Conservation (phyloP, 2,113 vertebrate genomes). For the Oncorhynchus mykiss region DNA sequence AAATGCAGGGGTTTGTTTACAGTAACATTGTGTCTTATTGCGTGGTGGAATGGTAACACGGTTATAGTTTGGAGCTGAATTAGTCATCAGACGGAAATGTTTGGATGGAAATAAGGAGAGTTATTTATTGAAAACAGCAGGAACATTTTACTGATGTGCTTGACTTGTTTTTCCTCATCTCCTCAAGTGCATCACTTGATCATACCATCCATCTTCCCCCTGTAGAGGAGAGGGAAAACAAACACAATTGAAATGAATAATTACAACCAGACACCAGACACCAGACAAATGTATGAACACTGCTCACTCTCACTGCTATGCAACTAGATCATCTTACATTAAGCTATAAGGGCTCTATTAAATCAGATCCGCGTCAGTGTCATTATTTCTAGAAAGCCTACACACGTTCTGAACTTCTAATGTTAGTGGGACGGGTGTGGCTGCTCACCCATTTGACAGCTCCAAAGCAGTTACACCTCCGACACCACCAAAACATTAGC, state of each 20-base stretch:
- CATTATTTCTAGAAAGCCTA: too few species aligned
- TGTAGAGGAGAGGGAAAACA: constrained; percentile 47
- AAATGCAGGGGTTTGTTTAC: constrained; percentile 59
- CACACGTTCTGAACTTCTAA: too few species aligned
- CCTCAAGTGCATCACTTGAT: constrained; percentile 41
- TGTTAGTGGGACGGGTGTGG: too few species aligned
- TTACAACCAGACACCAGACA: constrained; percentile 36
- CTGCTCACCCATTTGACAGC: too few species aligned
- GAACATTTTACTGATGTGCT: background rate
- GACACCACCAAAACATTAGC: too few species aligned
- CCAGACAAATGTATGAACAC: constrained; percentile 24
- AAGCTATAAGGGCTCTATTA: too few species aligned
- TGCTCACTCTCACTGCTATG: constrained; percentile 14
- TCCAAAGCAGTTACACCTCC: too few species aligned
- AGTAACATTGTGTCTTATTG: constrained; percentile 31
- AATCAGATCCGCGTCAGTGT: too few species aligned
- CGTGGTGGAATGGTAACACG: constrained; percentile 8
- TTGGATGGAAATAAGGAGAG: constrained; percentile 14
- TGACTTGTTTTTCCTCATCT: constrained; percentile 38
- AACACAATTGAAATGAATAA: constrained; percentile 60
- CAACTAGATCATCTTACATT: too few species aligned
- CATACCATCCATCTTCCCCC: constrained; percentile 37
- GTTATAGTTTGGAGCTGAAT: constrained; percentile 24
- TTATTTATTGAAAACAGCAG: background rate
- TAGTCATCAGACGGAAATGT: constrained; percentile 13